Percentiles rank a stretch among this genome's conserved stretches.
These are phyloP conservation scores for Chaetogeoica ovagalla DNA, from an alignment of 2,888 invertebrate genomes.

Conservation along the genomic window DNA sequence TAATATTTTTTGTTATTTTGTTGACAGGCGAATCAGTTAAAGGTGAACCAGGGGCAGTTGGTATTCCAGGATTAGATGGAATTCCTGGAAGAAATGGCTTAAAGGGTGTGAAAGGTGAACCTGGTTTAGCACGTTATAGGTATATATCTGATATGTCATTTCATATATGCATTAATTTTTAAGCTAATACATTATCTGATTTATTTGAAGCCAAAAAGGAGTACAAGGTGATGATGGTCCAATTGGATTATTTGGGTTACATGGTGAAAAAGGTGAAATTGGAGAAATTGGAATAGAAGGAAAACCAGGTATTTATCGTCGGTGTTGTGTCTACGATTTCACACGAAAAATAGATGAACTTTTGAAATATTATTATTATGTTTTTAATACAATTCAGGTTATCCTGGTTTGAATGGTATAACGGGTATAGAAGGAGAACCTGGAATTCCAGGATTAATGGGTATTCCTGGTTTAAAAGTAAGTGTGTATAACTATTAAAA, in stretches of 20 bases:
- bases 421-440: constrained; percentile 59
- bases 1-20: neutral
- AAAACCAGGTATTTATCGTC: constrained; percentile 53
- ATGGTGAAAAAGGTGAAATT: constrained; percentile 60
- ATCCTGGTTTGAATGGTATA: constrained; percentile 56
- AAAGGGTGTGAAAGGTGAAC: constrained; percentile 67
- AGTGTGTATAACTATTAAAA: constrained; percentile 5
- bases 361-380: neutral
- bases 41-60: constrained; percentile 66
- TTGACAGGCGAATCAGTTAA: constrained; percentile 63
- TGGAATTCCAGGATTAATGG: constrained; percentile 66
- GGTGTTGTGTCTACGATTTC: neutral
- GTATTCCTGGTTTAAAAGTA: constrained; percentile 61
- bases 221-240: constrained; percentile 60
- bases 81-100: constrained; percentile 65
- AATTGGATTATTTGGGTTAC: constrained; percentile 58
- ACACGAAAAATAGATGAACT: neutral
- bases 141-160: constrained; percentile 14
- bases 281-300: constrained; percentile 65
- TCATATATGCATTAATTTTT: neutral
- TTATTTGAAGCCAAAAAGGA: constrained; percentile 58
- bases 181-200: neutral
- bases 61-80: constrained; percentile 68
- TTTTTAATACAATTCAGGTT: constrained; percentile 25
- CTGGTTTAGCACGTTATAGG: constrained; percentile 63